Evolutionary conservation across 2,888 invertebrate genomes (phyloP).

Genomic region (Pandemis heparana): DNA sequence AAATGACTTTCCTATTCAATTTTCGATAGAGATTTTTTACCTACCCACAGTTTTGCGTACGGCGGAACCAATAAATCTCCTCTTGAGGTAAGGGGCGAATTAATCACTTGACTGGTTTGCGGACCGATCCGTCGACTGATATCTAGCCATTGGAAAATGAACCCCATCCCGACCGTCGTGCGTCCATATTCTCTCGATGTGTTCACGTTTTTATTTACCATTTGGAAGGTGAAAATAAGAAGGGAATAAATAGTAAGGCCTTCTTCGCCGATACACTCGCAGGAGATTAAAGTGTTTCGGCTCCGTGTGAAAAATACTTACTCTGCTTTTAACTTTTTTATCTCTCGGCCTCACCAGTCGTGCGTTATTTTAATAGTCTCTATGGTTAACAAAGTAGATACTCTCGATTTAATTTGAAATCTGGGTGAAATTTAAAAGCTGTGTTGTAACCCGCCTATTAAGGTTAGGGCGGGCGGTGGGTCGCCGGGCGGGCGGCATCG

Average conservation of each 20-base stretch:
- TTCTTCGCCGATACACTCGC: conserved; percentile 77
- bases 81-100: conserved; percentile 84
- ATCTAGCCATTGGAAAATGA: conserved; percentile 56
- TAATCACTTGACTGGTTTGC: conserved; percentile 79
- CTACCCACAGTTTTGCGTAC: conserved; percentile 85
- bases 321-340: not conserved
- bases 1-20: conserved; percentile 86
- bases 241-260: conserved; percentile 80
- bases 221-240: conserved; percentile 82
- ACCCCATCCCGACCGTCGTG: conserved; percentile 54
- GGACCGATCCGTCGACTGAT: conserved; percentile 69
- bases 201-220: conserved; percentile 68
- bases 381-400: conserved; percentile 8
- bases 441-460: conserved; percentile 78
- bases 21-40: conserved; percentile 86
- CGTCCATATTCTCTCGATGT: conserved; percentile 57
- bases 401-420: conserved; percentile 72
- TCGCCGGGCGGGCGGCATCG: conserved; percentile 67
- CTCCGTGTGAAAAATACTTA: conserved; percentile 64
- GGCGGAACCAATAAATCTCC: conserved; percentile 84
- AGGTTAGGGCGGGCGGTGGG: conserved; percentile 71
- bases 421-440: conserved; percentile 75
- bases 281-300: conserved; percentile 82
- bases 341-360: not conserved
- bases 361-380: not conserved